Conservation (phyloP, 1,140 invertebrate genomes). For the Aphidius gifuensis region DNA sequence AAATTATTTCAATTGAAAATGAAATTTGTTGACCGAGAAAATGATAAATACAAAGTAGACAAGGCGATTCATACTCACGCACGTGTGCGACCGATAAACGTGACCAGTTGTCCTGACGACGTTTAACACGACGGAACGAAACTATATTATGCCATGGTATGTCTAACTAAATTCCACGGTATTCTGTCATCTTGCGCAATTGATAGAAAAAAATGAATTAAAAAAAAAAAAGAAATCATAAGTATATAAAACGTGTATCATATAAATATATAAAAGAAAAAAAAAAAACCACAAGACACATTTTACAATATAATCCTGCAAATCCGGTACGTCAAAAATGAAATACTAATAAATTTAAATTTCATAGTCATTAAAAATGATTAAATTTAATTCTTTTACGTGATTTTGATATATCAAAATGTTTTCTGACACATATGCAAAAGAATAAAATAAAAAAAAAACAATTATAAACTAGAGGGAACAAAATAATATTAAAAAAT, state of each 20-base stretch:
- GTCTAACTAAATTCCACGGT: background rate
- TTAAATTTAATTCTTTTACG: too few species aligned
- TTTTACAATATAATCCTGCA: background rate
- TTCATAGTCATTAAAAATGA: too few species aligned
- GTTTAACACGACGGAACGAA: slow-evolving; percentile 4
- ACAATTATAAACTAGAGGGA: too few species aligned
- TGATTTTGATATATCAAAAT: too few species aligned
- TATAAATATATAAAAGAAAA: background rate
- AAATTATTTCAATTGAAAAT: too few species aligned
- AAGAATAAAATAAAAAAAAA: too few species aligned
- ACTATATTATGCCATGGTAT: background rate
- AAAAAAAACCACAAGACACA: background rate
- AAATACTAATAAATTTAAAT: too few species aligned
- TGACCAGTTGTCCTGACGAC: slow-evolving; percentile 15
- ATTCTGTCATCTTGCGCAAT: slow-evolving; percentile 4
- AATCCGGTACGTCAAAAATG: too few species aligned
- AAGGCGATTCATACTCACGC: slow-evolving; percentile 4
- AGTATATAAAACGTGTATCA: background rate
- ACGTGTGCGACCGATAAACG: slow-evolving; percentile 20
- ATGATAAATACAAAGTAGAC: background rate
- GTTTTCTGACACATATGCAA: too few species aligned
- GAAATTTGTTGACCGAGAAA: too few species aligned
- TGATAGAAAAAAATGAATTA: background rate
- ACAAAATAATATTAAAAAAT: background rate
- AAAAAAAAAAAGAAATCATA: background rate